Conservation (phyloP, 2,888 invertebrate genomes). For the Camptogramma bilineatum region DNA sequence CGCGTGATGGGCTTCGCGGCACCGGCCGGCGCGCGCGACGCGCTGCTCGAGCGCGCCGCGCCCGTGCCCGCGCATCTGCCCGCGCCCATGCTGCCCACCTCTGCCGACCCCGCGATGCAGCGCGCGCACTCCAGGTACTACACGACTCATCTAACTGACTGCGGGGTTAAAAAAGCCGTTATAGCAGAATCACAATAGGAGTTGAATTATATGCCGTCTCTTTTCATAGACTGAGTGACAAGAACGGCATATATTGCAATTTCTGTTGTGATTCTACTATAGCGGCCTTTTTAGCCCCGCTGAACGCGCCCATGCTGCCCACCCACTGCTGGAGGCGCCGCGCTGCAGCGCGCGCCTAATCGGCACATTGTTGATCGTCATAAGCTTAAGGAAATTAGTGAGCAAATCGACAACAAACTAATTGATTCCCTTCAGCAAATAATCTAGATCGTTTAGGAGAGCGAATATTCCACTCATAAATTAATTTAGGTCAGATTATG, state of each 20-base stretch:
- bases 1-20: conserved; percentile 85
- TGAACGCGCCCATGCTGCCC: conserved; percentile 53
- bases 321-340: conserved; percentile 55
- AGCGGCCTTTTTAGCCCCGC: too few species aligned
- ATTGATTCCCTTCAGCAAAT: not conserved
- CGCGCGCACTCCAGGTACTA: conserved; percentile 90
- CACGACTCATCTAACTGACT: not conserved
- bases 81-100: conserved; percentile 53
- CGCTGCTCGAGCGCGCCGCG: conserved; percentile 84
- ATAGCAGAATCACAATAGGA: too few species aligned
- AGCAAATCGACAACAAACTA: not conserved
- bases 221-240: too few species aligned
- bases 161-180: too few species aligned
- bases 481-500: conserved; percentile 2
- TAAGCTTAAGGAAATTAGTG: not conserved
- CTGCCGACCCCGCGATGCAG: conserved; percentile 81
- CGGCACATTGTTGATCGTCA: not conserved
- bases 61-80: conserved; percentile 57
- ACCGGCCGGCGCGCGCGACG: conserved; percentile 85
- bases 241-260: too few species aligned
- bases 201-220: too few species aligned
- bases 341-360: conserved; percentile 87
- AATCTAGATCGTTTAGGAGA: not conserved
- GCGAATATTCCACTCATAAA: conserved; percentile 3
- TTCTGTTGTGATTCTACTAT: too few species aligned